Conservation (phyloP, 2,888 invertebrate species). For the Charanyca ferruginea region DNA sequence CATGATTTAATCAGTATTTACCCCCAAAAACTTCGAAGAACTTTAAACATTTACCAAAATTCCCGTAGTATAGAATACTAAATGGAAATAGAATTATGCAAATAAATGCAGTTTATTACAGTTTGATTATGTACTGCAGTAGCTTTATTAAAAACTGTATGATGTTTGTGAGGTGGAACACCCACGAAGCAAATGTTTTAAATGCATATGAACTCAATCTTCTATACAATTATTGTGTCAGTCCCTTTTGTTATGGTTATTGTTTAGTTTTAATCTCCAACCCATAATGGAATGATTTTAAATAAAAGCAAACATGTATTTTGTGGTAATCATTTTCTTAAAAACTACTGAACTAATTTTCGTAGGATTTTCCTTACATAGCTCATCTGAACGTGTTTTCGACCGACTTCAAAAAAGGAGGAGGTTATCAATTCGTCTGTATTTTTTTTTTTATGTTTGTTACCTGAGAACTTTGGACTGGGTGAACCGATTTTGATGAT, state of each 20-base stretch:
- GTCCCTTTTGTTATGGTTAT: slow-evolving; percentile 9
- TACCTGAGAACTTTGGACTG: too few species aligned
- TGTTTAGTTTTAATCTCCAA: background rate
- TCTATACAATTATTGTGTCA: slow-evolving; percentile 44
- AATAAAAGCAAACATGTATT: background rate
- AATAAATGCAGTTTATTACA: background rate
- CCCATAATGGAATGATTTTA: background rate
- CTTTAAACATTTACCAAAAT: too few species aligned
- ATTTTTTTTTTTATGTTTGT: too few species aligned
- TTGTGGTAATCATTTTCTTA: background rate
- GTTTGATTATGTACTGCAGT: background rate
- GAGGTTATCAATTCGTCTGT: too few species aligned
- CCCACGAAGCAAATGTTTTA: slow-evolving; percentile 31
- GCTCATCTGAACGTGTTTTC: too few species aligned
- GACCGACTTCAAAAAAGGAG: too few species aligned
- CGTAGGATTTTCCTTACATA: too few species aligned
- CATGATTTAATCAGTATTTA: too few species aligned
- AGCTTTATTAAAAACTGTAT: slow-evolving; percentile 2
- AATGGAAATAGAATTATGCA: background rate
- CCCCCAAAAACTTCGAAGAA: too few species aligned
- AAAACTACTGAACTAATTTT: too few species aligned
- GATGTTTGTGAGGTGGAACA: slow-evolving; percentile 18
- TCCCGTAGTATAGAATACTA: too few species aligned
- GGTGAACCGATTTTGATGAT: too few species aligned
- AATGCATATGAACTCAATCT: slow-evolving; percentile 7